A percentile compares a stretch with the other conserved stretches of the same genome.
These are phyloP conservation scores for Bambusicola thoracicus DNA, from an alignment of 2,113 vertebrate genomes.

Conservation along the genomic window DNA sequence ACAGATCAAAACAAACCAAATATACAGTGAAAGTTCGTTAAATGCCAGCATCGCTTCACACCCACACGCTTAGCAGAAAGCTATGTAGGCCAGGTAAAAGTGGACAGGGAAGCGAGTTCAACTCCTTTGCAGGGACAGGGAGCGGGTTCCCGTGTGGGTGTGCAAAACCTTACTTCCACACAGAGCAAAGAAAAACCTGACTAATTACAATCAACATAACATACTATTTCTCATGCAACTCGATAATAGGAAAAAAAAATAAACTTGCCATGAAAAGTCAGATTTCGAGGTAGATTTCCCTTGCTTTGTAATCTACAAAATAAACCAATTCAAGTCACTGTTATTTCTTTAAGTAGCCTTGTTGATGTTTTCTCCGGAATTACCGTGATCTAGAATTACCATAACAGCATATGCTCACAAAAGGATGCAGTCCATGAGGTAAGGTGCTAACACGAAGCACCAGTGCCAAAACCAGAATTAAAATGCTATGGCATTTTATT, in stretches of 20 bases:
- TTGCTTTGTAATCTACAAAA: background rate
- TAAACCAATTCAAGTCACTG: background rate
- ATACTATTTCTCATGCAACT: background rate
- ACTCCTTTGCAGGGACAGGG: background rate
- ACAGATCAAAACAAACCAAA: background rate
- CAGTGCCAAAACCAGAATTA: background rate
- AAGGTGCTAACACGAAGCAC: background rate
- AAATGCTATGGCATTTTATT: background rate
- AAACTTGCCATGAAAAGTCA: background rate
- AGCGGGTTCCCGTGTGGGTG: background rate
- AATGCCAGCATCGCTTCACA: background rate
- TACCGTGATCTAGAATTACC: background rate
- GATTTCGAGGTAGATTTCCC: constrained; percentile 28
- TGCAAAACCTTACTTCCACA: background rate
- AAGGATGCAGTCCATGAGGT: background rate
- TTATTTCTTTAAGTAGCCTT: background rate
- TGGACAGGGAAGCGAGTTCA: background rate
- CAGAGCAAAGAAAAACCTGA: background rate
- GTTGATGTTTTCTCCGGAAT: constrained; percentile 29
- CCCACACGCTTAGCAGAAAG: background rate
- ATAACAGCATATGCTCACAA: background rate
- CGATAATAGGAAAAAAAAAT: background rate
- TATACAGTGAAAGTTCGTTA: background rate
- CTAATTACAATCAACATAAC: background rate
- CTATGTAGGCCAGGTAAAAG: constrained; percentile 17